These are phyloP conservation scores for Dendrolimus houi DNA, from an alignment of 2,888 invertebrate genomes.

Conservation along the genomic window DNA sequence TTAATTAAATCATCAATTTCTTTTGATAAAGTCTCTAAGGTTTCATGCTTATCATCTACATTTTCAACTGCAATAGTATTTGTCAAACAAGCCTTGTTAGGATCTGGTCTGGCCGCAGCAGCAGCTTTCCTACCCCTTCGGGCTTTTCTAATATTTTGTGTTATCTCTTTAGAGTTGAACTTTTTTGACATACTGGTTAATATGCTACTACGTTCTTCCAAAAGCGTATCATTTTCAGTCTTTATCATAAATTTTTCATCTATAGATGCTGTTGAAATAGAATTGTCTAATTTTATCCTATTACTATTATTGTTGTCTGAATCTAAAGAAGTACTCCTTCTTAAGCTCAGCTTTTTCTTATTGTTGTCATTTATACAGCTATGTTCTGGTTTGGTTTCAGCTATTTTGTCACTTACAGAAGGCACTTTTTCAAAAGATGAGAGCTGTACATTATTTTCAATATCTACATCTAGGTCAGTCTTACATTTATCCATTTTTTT, in stretches of 20 bases:
- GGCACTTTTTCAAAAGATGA: constrained; percentile 73
- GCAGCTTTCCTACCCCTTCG: constrained; percentile 63
- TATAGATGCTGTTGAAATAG: constrained; percentile 63
- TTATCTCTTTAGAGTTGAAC: constrained; percentile 67
- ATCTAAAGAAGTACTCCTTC: constrained; percentile 71
- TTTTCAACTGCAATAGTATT: constrained; percentile 34
- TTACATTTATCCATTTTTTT: constrained; percentile 72
- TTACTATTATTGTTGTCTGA: constrained; percentile 76
- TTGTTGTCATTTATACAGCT: constrained; percentile 51
- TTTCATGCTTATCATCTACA: constrained; percentile 54
- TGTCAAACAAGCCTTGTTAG: constrained; percentile 14
- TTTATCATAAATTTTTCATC: constrained; percentile 77
- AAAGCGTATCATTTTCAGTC: constrained; percentile 77
- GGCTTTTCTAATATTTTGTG: constrained; percentile 67
- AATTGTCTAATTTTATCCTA: constrained; percentile 64
- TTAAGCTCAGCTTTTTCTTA: constrained; percentile 68
- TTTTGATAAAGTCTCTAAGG: constrained; percentile 60
- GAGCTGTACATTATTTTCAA: constrained; percentile 74
- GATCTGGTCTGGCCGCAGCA: constrained; percentile 27
- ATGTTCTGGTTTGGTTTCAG: constrained; percentile 54
- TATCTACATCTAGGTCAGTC: constrained; percentile 75
- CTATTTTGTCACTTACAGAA: constrained; percentile 63
- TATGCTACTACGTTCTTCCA: constrained; percentile 68
- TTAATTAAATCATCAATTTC: constrained; percentile 68
- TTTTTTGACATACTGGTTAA: constrained; percentile 73